Conservation (phyloP, 1,140 invertebrate species). For the Lasioglossum albipes region DNA sequence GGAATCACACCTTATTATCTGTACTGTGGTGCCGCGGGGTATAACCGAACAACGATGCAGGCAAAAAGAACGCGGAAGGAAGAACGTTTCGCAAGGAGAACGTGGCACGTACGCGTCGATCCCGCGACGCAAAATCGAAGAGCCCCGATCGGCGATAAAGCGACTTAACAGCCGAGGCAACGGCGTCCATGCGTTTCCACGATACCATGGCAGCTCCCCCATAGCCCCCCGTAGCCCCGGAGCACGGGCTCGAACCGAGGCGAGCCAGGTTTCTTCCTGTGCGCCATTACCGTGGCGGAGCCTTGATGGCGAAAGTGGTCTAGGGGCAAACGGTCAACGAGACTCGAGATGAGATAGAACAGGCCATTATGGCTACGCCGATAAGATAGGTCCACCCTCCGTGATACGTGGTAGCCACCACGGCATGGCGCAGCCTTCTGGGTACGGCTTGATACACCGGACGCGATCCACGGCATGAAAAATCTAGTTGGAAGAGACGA, state of each 20-base stretch:
- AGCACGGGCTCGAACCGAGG: not conserved
- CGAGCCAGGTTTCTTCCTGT: slow-evolving; percentile 61
- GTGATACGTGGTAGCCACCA: slow-evolving; percentile 64
- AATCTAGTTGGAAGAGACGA: slow-evolving; percentile 70
- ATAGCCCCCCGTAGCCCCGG: not conserved
- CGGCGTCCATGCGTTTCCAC: slow-evolving; percentile 51
- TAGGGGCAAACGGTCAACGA: slow-evolving; percentile 64
- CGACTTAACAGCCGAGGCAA: slow-evolving; percentile 32
- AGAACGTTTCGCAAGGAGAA: not conserved
- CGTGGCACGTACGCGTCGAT: not conserved
- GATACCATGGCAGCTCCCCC: slow-evolving; percentile 45
- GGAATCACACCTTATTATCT: too few relatives aligned
- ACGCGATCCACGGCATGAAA: slow-evolving; percentile 77
- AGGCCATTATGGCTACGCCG: slow-evolving; percentile 76
- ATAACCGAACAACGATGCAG: too few relatives aligned
- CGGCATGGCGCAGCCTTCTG: slow-evolving; percentile 55
- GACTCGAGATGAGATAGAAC: slow-evolving; percentile 78
- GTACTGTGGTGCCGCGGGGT: too few relatives aligned
- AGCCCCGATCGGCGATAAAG: slow-evolving; percentile 16
- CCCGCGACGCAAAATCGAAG: not conserved
- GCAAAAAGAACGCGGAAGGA: too few relatives aligned
- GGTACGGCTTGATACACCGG: slow-evolving; percentile 74
- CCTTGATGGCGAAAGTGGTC: slow-evolving; percentile 65
- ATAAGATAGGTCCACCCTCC: slow-evolving; percentile 78
- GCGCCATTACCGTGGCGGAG: slow-evolving; percentile 58